Percentiles rank a stretch among this genome's conserved stretches.
Conservation (phyloP, 2,888 invertebrate species). For the Hirtodrosophila confusa region DNA sequence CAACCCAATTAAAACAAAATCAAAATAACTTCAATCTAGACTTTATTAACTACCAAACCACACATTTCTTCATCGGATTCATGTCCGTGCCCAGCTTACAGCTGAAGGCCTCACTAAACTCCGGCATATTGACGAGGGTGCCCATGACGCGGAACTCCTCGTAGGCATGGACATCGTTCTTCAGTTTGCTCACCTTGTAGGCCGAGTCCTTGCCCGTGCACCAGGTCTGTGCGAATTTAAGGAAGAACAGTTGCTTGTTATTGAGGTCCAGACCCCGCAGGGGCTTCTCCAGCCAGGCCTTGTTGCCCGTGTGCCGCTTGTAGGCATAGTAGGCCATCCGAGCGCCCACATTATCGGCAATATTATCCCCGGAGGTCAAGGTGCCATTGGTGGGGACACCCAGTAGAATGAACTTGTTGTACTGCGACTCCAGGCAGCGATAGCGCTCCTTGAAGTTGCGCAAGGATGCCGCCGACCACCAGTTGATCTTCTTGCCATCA, state of each 20-base stretch:
- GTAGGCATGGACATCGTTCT: conserved; percentile 96
- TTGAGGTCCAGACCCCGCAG: conserved; percentile 93
- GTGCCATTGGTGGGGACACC: conserved; percentile 80
- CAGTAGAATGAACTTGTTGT: conserved; percentile 76
- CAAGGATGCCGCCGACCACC: conserved; percentile 76
- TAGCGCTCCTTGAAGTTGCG: conserved; percentile 81
- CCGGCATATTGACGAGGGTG: conserved; percentile 91
- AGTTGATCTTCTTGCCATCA: conserved; percentile 78
- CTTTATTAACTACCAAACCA: conserved; percentile 89
- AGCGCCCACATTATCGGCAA: conserved; percentile 95
- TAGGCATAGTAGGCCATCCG: conserved; percentile 96
- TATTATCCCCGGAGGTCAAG: conserved; percentile 89
- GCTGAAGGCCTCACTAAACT: conserved; percentile 92
- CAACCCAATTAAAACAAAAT: neutral
- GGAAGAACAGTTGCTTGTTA: conserved; percentile 95
- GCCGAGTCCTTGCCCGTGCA: conserved; percentile 76
- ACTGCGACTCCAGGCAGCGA: conserved; percentile 80
- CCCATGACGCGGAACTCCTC: conserved; percentile 94
- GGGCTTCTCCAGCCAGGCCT: conserved; percentile 85
- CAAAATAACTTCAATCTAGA: neutral
- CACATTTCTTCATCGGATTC: conserved; percentile 94
- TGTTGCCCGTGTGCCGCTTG: conserved; percentile 84
- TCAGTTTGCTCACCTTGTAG: conserved; percentile 86
- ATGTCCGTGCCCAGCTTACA: conserved; percentile 90
- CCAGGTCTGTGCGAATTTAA: conserved; percentile 94